Conservation (phyloP, 2,888 invertebrate genomes). For the Hybos culiciformis region DNA sequence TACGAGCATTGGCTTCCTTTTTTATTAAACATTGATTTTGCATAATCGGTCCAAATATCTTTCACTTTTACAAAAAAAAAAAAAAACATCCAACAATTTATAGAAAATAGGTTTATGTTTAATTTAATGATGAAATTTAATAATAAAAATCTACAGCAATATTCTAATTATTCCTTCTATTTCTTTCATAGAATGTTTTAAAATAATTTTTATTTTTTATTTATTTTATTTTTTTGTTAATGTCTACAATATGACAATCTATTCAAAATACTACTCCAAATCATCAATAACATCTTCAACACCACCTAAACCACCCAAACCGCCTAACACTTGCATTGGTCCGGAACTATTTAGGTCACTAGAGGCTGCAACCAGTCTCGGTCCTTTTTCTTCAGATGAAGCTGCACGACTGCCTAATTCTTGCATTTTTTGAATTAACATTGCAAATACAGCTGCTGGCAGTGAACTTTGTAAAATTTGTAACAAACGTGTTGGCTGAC, state of each 20-base stretch:
- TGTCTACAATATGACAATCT: background rate
- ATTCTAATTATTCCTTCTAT: too few relatives aligned
- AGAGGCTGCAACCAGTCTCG: constrained; percentile 18
- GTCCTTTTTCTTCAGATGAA: constrained; percentile 23
- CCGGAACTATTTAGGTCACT: background rate
- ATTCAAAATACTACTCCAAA: background rate
- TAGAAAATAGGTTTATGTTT: too few relatives aligned
- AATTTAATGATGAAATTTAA: too few relatives aligned
- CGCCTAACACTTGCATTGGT: too few relatives aligned
- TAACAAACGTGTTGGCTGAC: constrained; percentile 46
- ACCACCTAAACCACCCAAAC: background rate
- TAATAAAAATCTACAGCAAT: too few relatives aligned
- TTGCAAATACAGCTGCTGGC: constrained; percentile 86
- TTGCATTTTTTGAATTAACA: constrained; percentile 59
- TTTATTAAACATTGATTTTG: too few relatives aligned
- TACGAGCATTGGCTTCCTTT: too few relatives aligned
- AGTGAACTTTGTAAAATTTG: constrained; percentile 76
- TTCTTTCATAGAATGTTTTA: too few relatives aligned
- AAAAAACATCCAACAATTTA: too few relatives aligned
- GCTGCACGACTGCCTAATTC: constrained; percentile 29
- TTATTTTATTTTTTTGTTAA: background rate
- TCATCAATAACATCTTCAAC: background rate
- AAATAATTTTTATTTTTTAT: too few relatives aligned
- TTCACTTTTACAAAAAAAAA: too few relatives aligned
- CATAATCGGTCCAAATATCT: too few relatives aligned